Evolutionary conservation across 2,797 vertebrate genomes (phyloP), one percentile per base, ranked within the genome.

Genomic region (Characodon lateralis): DNA sequence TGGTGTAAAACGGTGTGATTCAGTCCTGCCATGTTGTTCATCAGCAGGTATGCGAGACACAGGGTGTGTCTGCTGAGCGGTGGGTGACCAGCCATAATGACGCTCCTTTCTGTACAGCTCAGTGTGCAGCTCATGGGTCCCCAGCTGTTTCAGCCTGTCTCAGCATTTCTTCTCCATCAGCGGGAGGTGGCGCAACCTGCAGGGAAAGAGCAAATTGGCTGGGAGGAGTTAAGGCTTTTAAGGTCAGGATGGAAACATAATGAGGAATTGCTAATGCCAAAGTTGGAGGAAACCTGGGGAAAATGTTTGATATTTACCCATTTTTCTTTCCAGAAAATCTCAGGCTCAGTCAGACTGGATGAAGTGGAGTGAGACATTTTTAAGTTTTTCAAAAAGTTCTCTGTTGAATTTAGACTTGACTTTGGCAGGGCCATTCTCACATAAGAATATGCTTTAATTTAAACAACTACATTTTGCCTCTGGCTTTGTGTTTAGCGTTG

Each of bases 1-100:
- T 35, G 72, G 28, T 58, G 14, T 70, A 0, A 39, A 76, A 75
- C 14, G 3, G 35, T 35, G 72, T 6, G 74, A 85, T 80, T 75
- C 41, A 41, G 78, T 78, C n/a, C 83, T 80, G 9, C 46, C 65
- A 58, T 79, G 71, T 65, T 73, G 83, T 75, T 78, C 84, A 76
- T 76, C 83, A 74, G 81, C 82, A 83, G 55, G 83, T 85, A 73
- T 6, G 12, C 74, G 59, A 83, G 78, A 88, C 84, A 3, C 80
- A 16, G 81, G 78, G 80, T 78, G 78, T 59, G 84, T 83, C 77
- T 74, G 86, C 81, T 82, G 83, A 90, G 83, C 84, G 68, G 83
- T 76, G 78, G 90, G 90, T 78, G 83, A 89, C 74, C 83, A 24
- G 71, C 74, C 13, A 59, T 91, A 89, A 93, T 90, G 89, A 92